phyloP scores from a whole-genome alignment of 1,140 invertebrate species.

The Zaprionus kolodkinae region DNA sequence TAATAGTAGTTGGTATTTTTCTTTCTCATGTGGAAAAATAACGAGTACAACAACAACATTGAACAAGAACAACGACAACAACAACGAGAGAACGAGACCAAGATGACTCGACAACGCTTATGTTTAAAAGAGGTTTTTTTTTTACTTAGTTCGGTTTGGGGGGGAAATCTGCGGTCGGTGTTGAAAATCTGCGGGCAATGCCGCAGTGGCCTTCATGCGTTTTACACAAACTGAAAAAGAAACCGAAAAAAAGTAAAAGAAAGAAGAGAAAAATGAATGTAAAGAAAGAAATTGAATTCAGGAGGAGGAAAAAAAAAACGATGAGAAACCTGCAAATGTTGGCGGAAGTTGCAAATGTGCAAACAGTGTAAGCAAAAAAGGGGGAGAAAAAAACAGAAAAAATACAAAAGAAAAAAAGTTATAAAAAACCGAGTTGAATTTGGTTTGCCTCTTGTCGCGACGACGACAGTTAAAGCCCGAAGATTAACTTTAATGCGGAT shows the following conservation, averaged over 20 bases:
- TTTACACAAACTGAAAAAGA: constrained; percentile 42
- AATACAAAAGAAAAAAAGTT: constrained; percentile 7
- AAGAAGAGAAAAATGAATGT: not conserved
- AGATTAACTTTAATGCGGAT: constrained; percentile 16
- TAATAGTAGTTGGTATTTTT: constrained; percentile 13
- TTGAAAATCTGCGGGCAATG: constrained; percentile 38
- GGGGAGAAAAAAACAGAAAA: not conserved
- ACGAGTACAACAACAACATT: constrained; percentile 20
- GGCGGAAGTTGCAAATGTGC: constrained; percentile 46
- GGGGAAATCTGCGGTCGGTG: constrained; percentile 1
- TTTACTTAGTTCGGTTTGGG: not conserved
- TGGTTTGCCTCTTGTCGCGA: constrained; percentile 61
- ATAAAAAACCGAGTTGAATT: constrained; percentile 16
- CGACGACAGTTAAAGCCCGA: constrained; percentile 47
- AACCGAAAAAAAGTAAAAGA: constrained; percentile 31
- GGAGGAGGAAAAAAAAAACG: not conserved
- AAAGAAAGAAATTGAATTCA: not conserved
- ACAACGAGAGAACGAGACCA: constrained; percentile 21
- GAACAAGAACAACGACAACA: constrained; percentile 20
- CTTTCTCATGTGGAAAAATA: no score
- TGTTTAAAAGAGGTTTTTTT: constrained; percentile 37
- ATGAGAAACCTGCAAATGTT: constrained; percentile 44
- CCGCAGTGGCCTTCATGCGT: constrained; percentile 72
- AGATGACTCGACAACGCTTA: constrained; percentile 32
- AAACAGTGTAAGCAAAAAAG: constrained; percentile 8